Percentiles rank a stretch among this genome's conserved stretches.
Evolutionary conservation across 2,888 invertebrate species (phyloP).

Genomic region (Hydrotaea diabolus): DNA sequence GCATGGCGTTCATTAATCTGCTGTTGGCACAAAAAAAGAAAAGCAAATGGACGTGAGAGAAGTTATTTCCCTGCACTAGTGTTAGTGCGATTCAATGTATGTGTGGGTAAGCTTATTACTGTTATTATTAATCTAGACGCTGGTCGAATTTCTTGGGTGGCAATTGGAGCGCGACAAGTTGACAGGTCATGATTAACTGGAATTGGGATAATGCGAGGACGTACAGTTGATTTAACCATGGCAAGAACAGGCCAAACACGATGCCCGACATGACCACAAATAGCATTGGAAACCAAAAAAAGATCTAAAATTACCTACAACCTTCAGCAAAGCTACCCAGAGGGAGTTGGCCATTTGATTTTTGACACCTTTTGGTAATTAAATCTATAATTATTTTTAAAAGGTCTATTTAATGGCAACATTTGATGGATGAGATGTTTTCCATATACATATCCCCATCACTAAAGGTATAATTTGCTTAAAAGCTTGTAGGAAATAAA

Average conservation of each 20-base stretch:
- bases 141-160: neutral
- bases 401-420: no score
- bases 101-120: neutral
- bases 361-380: neutral
- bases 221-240: conserved; percentile 10
- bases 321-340: neutral
- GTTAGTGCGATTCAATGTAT: neutral
- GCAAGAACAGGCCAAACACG: neutral
- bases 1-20: neutral
- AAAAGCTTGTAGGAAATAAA: no score
- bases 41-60: neutral
- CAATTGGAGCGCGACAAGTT: neutral
- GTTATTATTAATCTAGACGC: neutral
- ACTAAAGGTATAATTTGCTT: no score
- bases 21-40: neutral
- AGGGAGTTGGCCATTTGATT: neutral
- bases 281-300: no score
- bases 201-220: neutral
- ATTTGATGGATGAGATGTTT: no score
- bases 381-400: neutral
- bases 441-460: no score
- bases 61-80: neutral
- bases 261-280: no score
- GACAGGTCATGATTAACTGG: conserved; percentile 10
- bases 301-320: neutral